Base-by-base conservation (phyloP, 2,888 invertebrate genomes). In the Drosophila anomelani region DNA sequence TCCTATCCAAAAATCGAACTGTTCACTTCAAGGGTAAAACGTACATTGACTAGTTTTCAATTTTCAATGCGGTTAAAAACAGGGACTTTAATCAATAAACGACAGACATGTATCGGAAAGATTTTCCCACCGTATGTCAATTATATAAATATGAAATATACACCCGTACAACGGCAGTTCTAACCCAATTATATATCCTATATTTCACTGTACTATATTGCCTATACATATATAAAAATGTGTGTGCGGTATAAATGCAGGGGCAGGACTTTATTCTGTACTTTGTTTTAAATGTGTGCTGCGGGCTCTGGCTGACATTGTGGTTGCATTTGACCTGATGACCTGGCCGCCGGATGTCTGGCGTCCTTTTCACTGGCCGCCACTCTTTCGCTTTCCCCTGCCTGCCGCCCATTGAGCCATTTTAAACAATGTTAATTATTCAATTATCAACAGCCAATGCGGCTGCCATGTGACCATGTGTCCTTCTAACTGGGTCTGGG, bases 401-500 rank as follows among this genome's bases (percentile, higher is more conserved):
- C 39, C 49, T n/a, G 34, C 32, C 44, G 56, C 74, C 59, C 70
- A 55, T 56, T 46, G 63, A 68, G 79, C 75, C 77, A 78, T 85
- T 87, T 89, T 80, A 80, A 89, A 88, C 88, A 85, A 81, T 79
- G 85, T 89, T 86, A 89, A 88, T 89, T 89, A 88, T 86, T 89
- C 90, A 88, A 88, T 88, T 89, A 89, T 74, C 81, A 84, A 78
- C 79, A 76, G 81, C 75, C 83, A 80, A 77, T 78, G 80, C 60
- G 75, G 67, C 83, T 51, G 62, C 73, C 73, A 54, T 73, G 61
- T 62, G 72, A 43, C 74, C 64, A 55, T 54, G 64, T 71, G 80
- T 75, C 74, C 75, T 67, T 67, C 67, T 56, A 75, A 67, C 60
- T 55, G 38, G 44, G 47, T 59, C 34, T 69, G 36, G 32, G 41